These are phyloP conservation scores for Tiliqua scincoides DNA, from an alignment of 2,113 vertebrate genomes.

Conservation along the genomic window DNA sequence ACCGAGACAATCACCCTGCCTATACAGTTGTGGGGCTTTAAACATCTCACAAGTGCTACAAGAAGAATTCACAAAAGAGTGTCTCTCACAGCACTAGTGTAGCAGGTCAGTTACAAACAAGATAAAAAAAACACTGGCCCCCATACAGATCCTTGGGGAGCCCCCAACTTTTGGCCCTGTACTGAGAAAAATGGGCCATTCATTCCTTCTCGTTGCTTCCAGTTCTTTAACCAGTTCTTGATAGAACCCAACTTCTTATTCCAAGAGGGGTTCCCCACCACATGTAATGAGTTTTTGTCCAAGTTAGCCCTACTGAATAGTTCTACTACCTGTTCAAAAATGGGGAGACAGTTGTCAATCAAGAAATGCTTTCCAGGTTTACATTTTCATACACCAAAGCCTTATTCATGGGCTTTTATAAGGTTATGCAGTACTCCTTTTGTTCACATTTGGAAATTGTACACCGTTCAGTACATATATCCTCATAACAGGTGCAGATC, in stretches of 20 bases:
- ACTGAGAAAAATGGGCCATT: too few relatives aligned
- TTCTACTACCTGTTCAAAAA: background rate
- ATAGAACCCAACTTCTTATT: too few relatives aligned
- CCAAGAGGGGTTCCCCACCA: too few relatives aligned
- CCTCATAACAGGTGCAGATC: background rate
- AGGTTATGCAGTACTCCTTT: background rate
- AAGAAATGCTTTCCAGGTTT: background rate
- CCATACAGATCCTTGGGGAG: too few relatives aligned
- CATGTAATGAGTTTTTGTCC: background rate
- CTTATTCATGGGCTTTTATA: background rate
- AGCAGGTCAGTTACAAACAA: too few relatives aligned
- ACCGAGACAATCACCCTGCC: background rate
- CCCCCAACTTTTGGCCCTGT: too few relatives aligned
- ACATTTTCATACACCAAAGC: background rate
- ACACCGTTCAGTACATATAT: background rate
- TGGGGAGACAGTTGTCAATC: background rate
- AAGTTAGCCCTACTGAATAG: background rate
- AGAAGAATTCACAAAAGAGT: background rate
- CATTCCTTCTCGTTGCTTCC: too few relatives aligned
- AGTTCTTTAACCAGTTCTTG: too few relatives aligned
- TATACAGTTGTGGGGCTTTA: background rate
- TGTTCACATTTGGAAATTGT: background rate
- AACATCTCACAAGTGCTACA: background rate
- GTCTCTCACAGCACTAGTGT: background rate
- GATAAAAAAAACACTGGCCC: too few relatives aligned